phyloP scores from a whole-genome alignment of 2,888 invertebrate species.

The Nebria salina region DNA sequence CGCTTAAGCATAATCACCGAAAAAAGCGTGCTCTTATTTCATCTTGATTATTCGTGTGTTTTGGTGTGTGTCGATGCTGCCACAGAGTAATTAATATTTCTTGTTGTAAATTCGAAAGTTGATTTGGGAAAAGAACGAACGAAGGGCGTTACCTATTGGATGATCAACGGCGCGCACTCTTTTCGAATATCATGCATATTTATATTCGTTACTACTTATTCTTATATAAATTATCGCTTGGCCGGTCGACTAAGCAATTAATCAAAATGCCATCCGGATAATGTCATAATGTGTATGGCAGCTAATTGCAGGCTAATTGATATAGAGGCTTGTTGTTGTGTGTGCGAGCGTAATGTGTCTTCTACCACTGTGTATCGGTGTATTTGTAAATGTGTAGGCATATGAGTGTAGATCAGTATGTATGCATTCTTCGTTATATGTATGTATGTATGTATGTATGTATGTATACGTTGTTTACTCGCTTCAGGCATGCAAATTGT shows the following conservation, averaged over 20 bases:
- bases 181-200: conserved; percentile 9
- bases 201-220: conserved; percentile 10
- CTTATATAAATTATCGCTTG: conserved; percentile 18
- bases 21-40: background rate
- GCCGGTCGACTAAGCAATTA: conserved; percentile 6
- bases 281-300: conserved; percentile 22
- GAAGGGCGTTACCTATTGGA: conserved; percentile 4
- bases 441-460: conserved; percentile 10
- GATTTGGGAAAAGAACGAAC: background rate
- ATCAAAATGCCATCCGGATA: conserved; percentile 19
- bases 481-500: conserved; percentile 11
- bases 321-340: conserved; percentile 16
- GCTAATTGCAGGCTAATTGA: conserved; percentile 22
- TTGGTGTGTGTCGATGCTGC: background rate
- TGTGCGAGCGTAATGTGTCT: background rate
- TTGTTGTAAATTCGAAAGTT: conserved; percentile 2
- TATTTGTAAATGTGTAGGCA: background rate
- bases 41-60: background rate
- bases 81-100: conserved; percentile 6
- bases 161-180: background rate
- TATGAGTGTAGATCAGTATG: conserved; percentile 6
- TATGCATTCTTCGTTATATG: conserved; percentile 12
- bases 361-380: background rate
- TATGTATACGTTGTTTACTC: conserved; percentile 7
- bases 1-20: conserved; percentile 10